A percentile compares a stretch with the other conserved stretches of the same genome.
Conservation (phyloP, 2,888 invertebrate species). For the Taphrorychus bicolor region DNA sequence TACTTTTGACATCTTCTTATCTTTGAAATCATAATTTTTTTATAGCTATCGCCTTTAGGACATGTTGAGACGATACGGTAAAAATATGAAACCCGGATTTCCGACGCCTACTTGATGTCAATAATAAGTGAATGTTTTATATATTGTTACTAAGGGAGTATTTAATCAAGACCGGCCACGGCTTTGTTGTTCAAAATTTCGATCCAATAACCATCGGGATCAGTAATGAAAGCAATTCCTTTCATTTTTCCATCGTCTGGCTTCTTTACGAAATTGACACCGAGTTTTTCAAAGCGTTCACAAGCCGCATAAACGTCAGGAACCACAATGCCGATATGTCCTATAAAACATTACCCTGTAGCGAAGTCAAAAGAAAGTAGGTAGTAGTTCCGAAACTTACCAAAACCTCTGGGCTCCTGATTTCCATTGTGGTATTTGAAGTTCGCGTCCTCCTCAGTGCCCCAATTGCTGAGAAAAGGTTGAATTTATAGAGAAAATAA, state of each 20-base stretch:
- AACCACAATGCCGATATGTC: constrained; percentile 91
- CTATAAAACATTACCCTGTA: constrained; percentile 60
- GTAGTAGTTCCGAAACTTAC: too few relatives aligned
- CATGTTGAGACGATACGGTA: too few relatives aligned
- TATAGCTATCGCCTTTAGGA: too few relatives aligned
- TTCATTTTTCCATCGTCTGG: constrained; percentile 94
- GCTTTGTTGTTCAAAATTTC: constrained; percentile 62
- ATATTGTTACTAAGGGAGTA: too few relatives aligned
- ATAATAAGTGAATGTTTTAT: too few relatives aligned
- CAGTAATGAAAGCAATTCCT: constrained; percentile 92
- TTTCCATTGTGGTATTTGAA: constrained; percentile 90
- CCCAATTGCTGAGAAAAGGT: constrained; percentile 86
- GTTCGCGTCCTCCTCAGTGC: constrained; percentile 83
- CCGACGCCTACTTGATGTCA: too few relatives aligned
- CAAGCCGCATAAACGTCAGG: constrained; percentile 90
- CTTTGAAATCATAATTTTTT: too few relatives aligned
- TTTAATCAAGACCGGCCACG: background rate
- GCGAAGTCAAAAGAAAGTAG: too few relatives aligned
- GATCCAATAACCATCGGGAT: constrained; percentile 97
- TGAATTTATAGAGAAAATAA: constrained; percentile 8
- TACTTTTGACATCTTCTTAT: too few relatives aligned
- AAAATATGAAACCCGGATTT: too few relatives aligned
- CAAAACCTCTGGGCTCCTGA: constrained; percentile 86
- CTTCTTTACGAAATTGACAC: constrained; percentile 88
- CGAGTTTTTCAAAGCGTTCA: constrained; percentile 80